Percentiles rank a stretch among this genome's conserved stretches.
These are phyloP conservation scores for Mastomys natalensis DNA, from an alignment of 2,113 vertebrate genomes.

Conservation along the genomic window DNA sequence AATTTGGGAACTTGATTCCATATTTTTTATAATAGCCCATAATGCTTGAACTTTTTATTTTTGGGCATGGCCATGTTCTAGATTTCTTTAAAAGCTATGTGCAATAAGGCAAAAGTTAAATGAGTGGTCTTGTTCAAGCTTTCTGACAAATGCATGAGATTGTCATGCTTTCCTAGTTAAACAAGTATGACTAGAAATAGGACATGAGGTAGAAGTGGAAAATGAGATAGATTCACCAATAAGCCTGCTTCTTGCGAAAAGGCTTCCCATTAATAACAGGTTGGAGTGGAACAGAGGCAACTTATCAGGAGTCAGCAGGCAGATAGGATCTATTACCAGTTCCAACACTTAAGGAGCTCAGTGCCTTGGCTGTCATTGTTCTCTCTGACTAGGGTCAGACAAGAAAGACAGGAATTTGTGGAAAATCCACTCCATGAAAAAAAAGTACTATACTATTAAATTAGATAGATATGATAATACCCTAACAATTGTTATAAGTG, in stretches of 20 bases:
- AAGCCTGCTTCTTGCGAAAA: background rate
- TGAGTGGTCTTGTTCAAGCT: background rate
- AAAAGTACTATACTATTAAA: background rate
- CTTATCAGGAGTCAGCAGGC: background rate
- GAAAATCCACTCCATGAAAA: background rate
- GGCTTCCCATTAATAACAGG: background rate
- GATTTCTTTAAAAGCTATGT: conserved; percentile 15
- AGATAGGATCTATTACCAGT: background rate
- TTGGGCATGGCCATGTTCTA: background rate
- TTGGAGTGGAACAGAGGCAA: background rate
- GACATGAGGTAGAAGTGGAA: background rate
- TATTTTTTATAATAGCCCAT: background rate
- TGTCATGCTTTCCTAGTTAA: conserved; percentile 27
- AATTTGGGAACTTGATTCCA: background rate
- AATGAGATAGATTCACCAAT: conserved; percentile 7
- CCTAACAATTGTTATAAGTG: background rate
- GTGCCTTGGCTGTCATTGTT: background rate
- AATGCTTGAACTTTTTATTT: conserved; percentile 45
- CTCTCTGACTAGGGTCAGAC: background rate
- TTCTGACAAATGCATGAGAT: conserved; percentile 8
- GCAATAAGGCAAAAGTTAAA: conserved; percentile 36
- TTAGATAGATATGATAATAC: background rate
- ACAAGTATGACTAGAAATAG: conserved; percentile 3
- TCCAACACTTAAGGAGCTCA: background rate
- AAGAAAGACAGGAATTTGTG: background rate